These are phyloP conservation scores for Acronicta leporina DNA, from an alignment of 2,888 invertebrate species.

Conservation along the genomic window DNA sequence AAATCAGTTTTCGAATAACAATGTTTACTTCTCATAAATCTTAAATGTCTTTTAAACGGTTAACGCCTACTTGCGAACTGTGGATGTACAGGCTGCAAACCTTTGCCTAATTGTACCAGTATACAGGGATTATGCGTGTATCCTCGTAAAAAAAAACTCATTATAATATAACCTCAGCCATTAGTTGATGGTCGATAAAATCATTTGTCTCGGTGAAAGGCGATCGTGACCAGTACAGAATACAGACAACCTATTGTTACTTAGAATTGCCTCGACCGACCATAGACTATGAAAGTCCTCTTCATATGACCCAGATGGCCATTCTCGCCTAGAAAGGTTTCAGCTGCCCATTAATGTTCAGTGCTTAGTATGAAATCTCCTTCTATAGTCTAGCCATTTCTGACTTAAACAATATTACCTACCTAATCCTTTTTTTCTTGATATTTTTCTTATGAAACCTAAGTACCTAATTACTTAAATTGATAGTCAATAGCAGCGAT, in stretches of 20 bases:
- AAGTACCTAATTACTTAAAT: no score
- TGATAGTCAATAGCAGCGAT: no score
- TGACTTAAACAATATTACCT: no score
- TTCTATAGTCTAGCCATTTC: no score
- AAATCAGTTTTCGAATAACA: no score
- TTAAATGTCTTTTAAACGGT: no score
- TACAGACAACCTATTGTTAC: slow-evolving; percentile 63
- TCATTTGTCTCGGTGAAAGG: slow-evolving; percentile 72
- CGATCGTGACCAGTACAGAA: slow-evolving; percentile 65
- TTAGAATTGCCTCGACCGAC: slow-evolving; percentile 53
- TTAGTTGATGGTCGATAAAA: slow-evolving; percentile 62
- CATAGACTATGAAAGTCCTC: slow-evolving; percentile 44
- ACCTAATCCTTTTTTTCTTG: no score
- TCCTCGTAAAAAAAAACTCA: neutral
- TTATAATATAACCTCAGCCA: slow-evolving; percentile 40
- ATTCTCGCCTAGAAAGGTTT: slow-evolving; percentile 34
- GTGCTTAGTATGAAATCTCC: slow-evolving; percentile 3
- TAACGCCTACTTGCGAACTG: no score
- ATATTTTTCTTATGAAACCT: no score
- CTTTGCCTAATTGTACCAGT: no score
- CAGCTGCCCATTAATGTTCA: slow-evolving; percentile 13
- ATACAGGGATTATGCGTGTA: neutral
- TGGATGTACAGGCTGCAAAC: no score
- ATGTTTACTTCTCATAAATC: no score
- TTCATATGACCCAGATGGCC: slow-evolving; percentile 40